These are phyloP conservation scores for Argyra leucocephala DNA, from an alignment of 2,888 invertebrate genomes.

Conservation along the genomic window DNA sequence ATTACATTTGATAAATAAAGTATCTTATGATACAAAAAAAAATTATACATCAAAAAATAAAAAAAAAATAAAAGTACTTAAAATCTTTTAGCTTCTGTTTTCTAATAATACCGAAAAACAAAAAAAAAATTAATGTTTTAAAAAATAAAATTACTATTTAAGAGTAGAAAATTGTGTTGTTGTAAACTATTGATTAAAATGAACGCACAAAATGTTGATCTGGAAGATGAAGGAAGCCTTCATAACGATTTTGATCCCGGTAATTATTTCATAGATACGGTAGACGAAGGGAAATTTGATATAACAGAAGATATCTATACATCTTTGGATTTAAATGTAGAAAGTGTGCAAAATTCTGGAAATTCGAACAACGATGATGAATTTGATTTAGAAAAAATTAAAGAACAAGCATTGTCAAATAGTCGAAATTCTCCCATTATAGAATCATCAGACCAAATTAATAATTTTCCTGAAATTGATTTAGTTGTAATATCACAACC, in stretches of 20 bases:
- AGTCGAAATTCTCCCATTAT: no score
- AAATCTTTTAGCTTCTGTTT: no score
- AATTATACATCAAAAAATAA: no score
- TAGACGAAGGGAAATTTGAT: neutral
- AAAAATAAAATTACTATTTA: no score
- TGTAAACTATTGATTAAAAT: no score
- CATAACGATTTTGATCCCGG: neutral
- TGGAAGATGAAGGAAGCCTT: neutral
- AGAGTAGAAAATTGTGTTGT: no score
- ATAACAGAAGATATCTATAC: neutral
- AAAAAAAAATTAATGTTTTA: no score
- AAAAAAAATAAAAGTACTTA: no score
- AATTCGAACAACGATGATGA: neutral
- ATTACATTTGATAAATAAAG: no score
- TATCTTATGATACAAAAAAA: no score
- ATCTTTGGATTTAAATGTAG: neutral
- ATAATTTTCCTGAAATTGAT: neutral
- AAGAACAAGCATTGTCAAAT: neutral
- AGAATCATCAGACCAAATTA: neutral
- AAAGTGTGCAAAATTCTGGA: neutral
- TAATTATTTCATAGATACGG: neutral
- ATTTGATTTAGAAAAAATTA: slow-evolving; percentile 1
- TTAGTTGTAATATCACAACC: neutral
- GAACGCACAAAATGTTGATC: neutral
- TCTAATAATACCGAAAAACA: no score